A percentile compares a stretch with the other conserved stretches of the same genome.
phyloP scores from a whole-genome alignment of 2,888 invertebrate genomes.

The Lepidonotus clava region DNA sequence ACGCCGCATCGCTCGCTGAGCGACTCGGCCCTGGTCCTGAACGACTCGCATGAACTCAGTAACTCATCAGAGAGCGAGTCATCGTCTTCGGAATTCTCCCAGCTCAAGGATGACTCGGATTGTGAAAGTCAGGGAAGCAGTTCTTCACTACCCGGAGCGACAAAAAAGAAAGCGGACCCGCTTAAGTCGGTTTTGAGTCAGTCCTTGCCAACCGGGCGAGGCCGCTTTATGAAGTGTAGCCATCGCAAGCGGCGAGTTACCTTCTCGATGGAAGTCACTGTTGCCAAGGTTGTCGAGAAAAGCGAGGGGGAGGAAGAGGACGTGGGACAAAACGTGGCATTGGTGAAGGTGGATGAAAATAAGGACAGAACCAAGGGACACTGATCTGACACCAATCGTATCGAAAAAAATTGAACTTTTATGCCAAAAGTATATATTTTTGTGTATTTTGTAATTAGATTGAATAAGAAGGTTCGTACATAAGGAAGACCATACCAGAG shows the following conservation, averaged over 20 bases:
- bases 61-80: neutral
- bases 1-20: neutral
- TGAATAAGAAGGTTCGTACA: neutral
- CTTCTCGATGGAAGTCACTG: slow-evolving; percentile 50
- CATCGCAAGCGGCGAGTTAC: slow-evolving; percentile 32
- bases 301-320: neutral
- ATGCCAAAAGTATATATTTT: neutral
- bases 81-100: neutral
- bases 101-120: neutral
- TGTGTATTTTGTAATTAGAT: neutral
- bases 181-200: neutral
- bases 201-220: neutral
- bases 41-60: neutral
- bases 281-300: slow-evolving; percentile 38
- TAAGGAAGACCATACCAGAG: neutral
- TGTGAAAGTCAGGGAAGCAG: too few species aligned
- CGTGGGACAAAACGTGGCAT: neutral
- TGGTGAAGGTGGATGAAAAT: neutral
- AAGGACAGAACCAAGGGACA: neutral
- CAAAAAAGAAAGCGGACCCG: too few species aligned
- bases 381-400: neutral
- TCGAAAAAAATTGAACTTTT: neutral
- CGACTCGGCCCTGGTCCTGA: slow-evolving; percentile 2
- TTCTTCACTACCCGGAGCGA: too few species aligned
- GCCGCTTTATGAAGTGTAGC: neutral